Conservation (phyloP, 1,140 invertebrate species). For the Sitophilus oryzae region DNA sequence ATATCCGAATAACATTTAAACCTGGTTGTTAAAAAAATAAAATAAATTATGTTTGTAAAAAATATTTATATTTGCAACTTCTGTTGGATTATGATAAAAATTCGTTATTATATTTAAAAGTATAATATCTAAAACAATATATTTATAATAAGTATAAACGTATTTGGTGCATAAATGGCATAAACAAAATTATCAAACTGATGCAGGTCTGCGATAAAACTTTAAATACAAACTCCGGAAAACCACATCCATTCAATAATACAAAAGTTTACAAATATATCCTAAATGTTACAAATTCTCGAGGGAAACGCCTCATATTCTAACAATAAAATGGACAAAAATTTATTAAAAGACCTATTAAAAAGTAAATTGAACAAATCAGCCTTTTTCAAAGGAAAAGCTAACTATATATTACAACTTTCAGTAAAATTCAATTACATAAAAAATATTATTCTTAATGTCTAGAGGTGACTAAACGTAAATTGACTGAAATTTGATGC, state of each 20-base stretch:
- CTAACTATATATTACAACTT: slow-evolving; percentile 27
- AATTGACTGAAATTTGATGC: slow-evolving; percentile 4
- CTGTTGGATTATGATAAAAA: too few species aligned
- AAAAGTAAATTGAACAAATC: slow-evolving; percentile 28
- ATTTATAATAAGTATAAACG: slow-evolving; percentile 1
- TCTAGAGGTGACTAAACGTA: slow-evolving; percentile 33
- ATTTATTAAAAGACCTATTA: slow-evolving; percentile 14
- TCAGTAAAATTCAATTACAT: slow-evolving; percentile 18
- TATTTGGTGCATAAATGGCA: slow-evolving; percentile 24
- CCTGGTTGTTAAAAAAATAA: too few species aligned
- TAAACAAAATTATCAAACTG: too few species aligned
- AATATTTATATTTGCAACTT: too few species aligned
- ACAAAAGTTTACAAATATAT: neutral
- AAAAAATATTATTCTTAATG: slow-evolving; percentile 26
- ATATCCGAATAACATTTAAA: too few species aligned
- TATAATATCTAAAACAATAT: slow-evolving; percentile 7
- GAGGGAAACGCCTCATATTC: neutral
- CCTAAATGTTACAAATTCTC: neutral
- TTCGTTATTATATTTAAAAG: too few species aligned
- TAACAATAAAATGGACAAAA: slow-evolving; percentile 25
- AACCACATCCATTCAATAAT: neutral
- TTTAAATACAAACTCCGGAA: neutral
- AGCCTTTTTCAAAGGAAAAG: slow-evolving; percentile 34
- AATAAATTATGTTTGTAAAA: too few species aligned
- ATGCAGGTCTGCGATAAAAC: neutral